Evolutionary conservation across 2,797 vertebrate genomes (phyloP).

Genomic region (Pangasius larnaudii): DNA sequence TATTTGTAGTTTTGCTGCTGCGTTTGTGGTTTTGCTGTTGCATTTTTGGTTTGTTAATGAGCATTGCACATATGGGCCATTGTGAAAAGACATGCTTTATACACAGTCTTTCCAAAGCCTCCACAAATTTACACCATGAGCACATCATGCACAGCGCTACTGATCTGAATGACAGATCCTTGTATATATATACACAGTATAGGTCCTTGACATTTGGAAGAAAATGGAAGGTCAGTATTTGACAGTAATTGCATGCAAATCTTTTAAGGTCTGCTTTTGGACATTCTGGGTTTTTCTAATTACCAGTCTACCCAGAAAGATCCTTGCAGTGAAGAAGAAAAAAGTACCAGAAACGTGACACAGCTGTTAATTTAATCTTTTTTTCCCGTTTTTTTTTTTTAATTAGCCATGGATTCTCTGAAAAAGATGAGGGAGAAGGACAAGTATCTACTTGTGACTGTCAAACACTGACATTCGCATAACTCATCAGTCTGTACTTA

Average conservation of each 20-base stretch:
- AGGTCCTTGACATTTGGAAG: conserved; percentile 4
- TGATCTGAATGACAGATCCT: neutral
- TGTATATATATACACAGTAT: neutral
- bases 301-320: conserved; percentile 12
- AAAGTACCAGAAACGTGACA: conserved; percentile 21
- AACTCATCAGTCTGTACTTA: conserved; percentile 11
- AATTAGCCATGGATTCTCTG: neutral
- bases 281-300: conserved; percentile 32
- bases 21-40: neutral
- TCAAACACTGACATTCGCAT: conserved; percentile 26
- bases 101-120: neutral
- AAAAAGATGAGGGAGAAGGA: conserved; percentile 6
- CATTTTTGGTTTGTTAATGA: neutral
- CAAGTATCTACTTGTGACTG: conserved; percentile 20
- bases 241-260: neutral
- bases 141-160: neutral
- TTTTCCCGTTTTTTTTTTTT: neutral
- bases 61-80: neutral
- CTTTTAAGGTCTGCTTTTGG: conserved; percentile 21
- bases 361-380: conserved; percentile 15
- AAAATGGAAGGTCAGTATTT: neutral
- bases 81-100: neutral
- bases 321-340: conserved; percentile 21
- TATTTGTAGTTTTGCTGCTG: neutral
- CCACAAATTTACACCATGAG: neutral